A percentile compares a stretch with the other conserved stretches of the same genome.
These are phyloP conservation scores for Channallabes apus DNA, from an alignment of 2,797 vertebrate genomes.

Conservation along the genomic window DNA sequence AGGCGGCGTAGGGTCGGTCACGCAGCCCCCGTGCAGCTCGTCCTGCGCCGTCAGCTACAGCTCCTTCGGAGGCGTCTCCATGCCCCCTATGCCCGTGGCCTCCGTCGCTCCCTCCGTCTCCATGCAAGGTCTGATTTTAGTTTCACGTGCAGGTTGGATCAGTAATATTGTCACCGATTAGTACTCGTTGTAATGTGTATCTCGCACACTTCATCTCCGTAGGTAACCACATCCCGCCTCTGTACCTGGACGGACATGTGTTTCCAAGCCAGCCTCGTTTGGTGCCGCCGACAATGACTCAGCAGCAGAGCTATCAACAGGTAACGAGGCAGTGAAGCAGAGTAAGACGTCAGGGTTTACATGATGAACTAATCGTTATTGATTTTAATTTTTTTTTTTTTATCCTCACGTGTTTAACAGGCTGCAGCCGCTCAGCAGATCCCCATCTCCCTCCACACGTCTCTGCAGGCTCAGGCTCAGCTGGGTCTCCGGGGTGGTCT, in stretches of 20 bases:
- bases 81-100: slow-evolving; percentile 96
- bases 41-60: slow-evolving; percentile 95
- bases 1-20: slow-evolving; percentile 76
- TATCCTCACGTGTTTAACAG: slow-evolving; percentile 64
- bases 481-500: slow-evolving; percentile 91
- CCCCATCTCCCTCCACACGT: slow-evolving; percentile 95
- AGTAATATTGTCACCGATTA: background rate
- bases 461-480: slow-evolving; percentile 96
- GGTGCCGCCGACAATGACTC: slow-evolving; percentile 90
- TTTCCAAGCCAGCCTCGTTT: slow-evolving; percentile 95
- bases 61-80: slow-evolving; percentile 94
- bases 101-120: slow-evolving; percentile 97
- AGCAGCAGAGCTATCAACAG: slow-evolving; percentile 98
- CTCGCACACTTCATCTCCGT: slow-evolving; percentile 36
- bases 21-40: slow-evolving; percentile 89
- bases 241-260: slow-evolving; percentile 95
- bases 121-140: slow-evolving; percentile 85
- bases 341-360: background rate
- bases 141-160: background rate
- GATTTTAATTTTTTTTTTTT: background rate
- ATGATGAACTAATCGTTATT: background rate
- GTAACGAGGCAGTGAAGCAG: slow-evolving; percentile 60
- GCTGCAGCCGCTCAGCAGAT: slow-evolving; percentile 96
- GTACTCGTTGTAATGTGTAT: background rate
- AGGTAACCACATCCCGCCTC: slow-evolving; percentile 94